Base-by-base conservation (phyloP, 2,888 invertebrate genomes). In the Serrognathus titanus region DNA sequence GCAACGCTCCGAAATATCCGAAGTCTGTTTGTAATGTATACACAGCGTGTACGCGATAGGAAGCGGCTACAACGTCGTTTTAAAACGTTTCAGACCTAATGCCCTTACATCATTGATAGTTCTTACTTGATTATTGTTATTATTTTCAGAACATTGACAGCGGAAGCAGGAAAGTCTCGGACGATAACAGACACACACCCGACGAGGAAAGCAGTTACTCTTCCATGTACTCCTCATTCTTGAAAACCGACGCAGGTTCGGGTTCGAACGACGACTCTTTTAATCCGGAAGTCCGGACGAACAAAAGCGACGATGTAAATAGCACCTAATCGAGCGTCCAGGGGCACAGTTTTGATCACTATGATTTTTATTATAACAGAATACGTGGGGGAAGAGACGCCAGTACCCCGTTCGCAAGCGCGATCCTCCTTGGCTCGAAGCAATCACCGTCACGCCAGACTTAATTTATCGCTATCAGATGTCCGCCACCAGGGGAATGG, bases 401-500 rank as follows among this genome's bases (percentile, higher is more conserved):
- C 62, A 64, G 49, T 72, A 70, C 54, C 73, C 75, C 0, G 66
- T 72, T 39, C 76, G 79, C 56, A 82, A 80, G 61, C 79, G 80
- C 60, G 80, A 82, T 11, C 85, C 88, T 0, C 85, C 87, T 1
- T 89, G 89, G 89, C 71, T 86, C 68, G 84, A 87, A 60, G 79
- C 85, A 50, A 85, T 87, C 0, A 77, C 81, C 38, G 76, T 86
- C n/a, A 86, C 87, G 0, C 81, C 86, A 0, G 86, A 89, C 49
- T 72, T 89, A 9, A 79, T 87, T n/a, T 88, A 86, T 71, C 82
- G 85, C 57, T 90, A 90, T 67, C 87, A 88, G 72, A 69, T 90
- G 49, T 67, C 76, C 1, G 76, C 82, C 0, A 11, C 12, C 7
- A 83, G 82, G 65, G 76, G 80, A 5, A 62, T 85, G 59, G 80